Percentiles rank a stretch among this genome's conserved stretches.
These are phyloP conservation scores for Callithrix jacchus DNA, from an alignment of 2,113 vertebrate genomes.

Conservation along the genomic window DNA sequence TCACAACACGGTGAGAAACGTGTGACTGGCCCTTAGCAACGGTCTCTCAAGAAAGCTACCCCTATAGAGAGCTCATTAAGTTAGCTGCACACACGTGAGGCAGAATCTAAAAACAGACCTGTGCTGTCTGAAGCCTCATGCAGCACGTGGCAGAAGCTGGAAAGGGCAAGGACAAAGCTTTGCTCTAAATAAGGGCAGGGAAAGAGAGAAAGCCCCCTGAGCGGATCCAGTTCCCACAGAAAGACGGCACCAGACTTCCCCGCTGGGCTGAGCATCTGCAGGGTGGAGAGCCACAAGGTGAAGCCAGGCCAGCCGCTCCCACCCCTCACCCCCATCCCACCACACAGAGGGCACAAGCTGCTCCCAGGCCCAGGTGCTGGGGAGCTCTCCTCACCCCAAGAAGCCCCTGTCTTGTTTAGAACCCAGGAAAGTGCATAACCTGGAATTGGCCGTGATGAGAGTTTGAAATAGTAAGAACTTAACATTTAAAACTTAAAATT, in stretches of 20 bases:
- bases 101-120: slow-evolving; percentile 70
- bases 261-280: not conserved
- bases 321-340: too few relatives aligned
- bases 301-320: not conserved
- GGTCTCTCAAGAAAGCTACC: slow-evolving; percentile 68
- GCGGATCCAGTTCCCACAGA: not conserved
- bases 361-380: not conserved
- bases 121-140: slow-evolving; percentile 42
- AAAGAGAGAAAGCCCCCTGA: not conserved
- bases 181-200: not conserved
- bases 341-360: not conserved
- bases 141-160: slow-evolving; percentile 48
- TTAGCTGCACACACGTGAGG: slow-evolving; percentile 64
- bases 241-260: not conserved
- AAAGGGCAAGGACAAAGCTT: not conserved
- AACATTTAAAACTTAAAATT: not conserved
- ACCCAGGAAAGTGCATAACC: not conserved
- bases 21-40: slow-evolving; percentile 76
- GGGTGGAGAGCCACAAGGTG: too few relatives aligned
- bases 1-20: slow-evolving; percentile 69
- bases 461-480: not conserved
- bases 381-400: not conserved
- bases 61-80: slow-evolving; percentile 76
- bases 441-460: not conserved
- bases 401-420: not conserved